A percentile compares a stretch with the other conserved stretches of the same genome.
Evolutionary conservation across 2,113 vertebrate genomes (phyloP).

Genomic region (Halichoeres trimaculatus): DNA sequence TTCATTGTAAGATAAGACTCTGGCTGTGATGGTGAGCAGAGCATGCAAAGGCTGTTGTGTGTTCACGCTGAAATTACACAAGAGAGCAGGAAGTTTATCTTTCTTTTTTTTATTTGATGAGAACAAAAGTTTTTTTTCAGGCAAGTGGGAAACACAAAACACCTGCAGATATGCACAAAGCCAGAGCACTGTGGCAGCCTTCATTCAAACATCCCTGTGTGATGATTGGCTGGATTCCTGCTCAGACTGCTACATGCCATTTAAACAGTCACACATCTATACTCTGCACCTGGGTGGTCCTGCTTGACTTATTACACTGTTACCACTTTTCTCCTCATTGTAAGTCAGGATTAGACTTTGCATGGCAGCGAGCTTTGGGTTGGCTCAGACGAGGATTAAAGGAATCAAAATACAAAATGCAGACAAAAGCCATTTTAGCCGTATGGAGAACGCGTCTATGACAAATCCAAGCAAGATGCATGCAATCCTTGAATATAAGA

Average conservation of each 20-base stretch:
- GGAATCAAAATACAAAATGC: constrained; percentile 38
- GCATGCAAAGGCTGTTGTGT: constrained; percentile 33
- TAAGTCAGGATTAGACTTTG: constrained; percentile 60
- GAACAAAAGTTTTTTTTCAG: constrained; percentile 20
- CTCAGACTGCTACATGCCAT: constrained; percentile 43
- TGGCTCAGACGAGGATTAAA: constrained; percentile 63
- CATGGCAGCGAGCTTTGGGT: constrained; percentile 39
- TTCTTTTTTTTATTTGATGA: constrained; percentile 28
- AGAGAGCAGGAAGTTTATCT: constrained; percentile 35
- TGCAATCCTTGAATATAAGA: constrained; percentile 46
- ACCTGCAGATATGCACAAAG: constrained; percentile 57
- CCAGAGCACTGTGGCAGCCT: constrained; percentile 33
- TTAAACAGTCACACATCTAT: constrained; percentile 60
- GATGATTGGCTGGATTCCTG: constrained; percentile 61
- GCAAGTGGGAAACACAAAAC: constrained; percentile 56
- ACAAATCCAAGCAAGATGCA: constrained; percentile 40
- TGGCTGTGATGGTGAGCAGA: constrained; percentile 4
- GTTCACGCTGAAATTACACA: constrained; percentile 42
- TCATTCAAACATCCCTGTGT: constrained; percentile 51
- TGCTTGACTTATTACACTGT: constrained; percentile 57
- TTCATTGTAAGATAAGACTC: neutral
- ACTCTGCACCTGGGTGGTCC: constrained; percentile 71
- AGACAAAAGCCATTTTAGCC: constrained; percentile 36
- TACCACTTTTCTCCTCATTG: constrained; percentile 42
- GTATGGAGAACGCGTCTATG: constrained; percentile 21